phyloP scores from a whole-genome alignment of 2,113 vertebrate species.

The Sminthopsis crassicaudata region DNA sequence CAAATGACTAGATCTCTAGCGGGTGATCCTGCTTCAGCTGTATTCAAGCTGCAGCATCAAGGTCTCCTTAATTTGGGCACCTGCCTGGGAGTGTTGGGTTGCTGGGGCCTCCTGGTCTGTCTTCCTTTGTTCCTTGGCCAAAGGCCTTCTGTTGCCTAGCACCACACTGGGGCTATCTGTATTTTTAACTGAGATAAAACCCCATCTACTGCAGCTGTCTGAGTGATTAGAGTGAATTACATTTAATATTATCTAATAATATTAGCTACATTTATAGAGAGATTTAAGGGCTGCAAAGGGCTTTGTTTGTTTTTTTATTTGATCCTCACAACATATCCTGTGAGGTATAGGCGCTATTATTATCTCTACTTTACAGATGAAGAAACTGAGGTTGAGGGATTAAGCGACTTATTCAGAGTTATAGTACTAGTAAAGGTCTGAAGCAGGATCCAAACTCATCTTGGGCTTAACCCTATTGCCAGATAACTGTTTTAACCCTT shows the following conservation, averaged over 20 bases:
- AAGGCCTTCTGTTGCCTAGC: background rate
- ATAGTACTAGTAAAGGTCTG: background rate
- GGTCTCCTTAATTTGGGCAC: background rate
- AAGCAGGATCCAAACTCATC: background rate
- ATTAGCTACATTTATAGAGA: background rate
- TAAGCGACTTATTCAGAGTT: background rate
- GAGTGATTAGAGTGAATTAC: background rate
- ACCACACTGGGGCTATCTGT: background rate
- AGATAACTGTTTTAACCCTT: background rate
- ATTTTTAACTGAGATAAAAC: constrained; percentile 10
- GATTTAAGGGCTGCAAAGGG: background rate
- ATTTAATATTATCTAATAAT: background rate
- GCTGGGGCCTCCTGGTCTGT: background rate
- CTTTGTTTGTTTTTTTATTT: background rate
- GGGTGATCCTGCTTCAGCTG: background rate
- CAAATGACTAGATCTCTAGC: background rate
- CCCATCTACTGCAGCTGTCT: background rate
- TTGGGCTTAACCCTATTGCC: background rate
- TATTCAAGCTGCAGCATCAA: background rate
- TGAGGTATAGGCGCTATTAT: background rate
- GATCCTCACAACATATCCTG: background rate
- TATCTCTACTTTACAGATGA: background rate
- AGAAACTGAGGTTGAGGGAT: background rate
- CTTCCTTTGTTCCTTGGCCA: background rate
- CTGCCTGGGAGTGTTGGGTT: background rate